Evolutionary conservation across 2,888 invertebrate genomes (phyloP), one percentile per base, ranked within the genome.

Genomic region (Synergus itoensis): DNA sequence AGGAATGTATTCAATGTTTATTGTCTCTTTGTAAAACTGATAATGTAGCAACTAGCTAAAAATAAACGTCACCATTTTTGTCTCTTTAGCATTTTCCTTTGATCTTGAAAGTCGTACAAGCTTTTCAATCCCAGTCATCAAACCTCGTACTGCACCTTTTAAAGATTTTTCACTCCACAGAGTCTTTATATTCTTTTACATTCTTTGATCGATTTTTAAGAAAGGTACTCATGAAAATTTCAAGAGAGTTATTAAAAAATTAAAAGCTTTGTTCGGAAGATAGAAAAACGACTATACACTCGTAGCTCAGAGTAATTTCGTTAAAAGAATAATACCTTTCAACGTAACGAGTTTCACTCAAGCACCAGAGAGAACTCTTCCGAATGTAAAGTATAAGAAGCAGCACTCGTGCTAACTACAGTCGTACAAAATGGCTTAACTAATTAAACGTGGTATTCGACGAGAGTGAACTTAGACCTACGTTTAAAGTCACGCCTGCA

Each of bases 311-410:
- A 77, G 78, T 86, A 84, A 84, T 82, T 86, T 84, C 84, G 85
- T 88, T 87, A 88, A 84, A 84, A 81, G 84, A 87, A 87, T 84
- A 85, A 86, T 86, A 84, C 81, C 82, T 86, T 84, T 82, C 80
- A 57, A 45, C 60, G 57, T 78, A 81, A 80, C 67, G 65, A 82
- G 79, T 48, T 63, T n/a, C 77, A 41, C 48, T 21, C 48, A 69
- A 69, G 69, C 43, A 28, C 18, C 21, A 53, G 69, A 48, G 69
- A 69, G 28, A 48, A 48, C 28, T 69, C 48, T 45, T 69, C 28
- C 16, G 28, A 48, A 48, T 45, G 48, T 64, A 41, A 64, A 64
- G 40, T 57, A 57, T 57, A 18, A 45, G 45, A 45, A 45, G 45
- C 12, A 45, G 45, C 45, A 45, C 45, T 45, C 45, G 45, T 45